Conservation (phyloP, 2,797 vertebrate species). For the Diplodus sargus region DNA sequence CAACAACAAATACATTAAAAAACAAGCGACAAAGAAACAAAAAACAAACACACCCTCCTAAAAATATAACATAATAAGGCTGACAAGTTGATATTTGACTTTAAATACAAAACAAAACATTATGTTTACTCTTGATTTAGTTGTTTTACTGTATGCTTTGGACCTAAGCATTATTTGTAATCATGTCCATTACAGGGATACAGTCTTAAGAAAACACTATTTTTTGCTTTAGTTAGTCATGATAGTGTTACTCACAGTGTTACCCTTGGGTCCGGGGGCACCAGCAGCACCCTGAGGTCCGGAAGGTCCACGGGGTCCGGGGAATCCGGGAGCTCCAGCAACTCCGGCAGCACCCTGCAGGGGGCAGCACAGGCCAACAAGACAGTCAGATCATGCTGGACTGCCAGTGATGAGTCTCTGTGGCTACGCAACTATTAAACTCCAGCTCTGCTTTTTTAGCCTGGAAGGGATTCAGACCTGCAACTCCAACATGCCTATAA, state of each 20-base stretch:
- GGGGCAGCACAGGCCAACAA: conserved; percentile 73
- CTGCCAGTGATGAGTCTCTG: not conserved
- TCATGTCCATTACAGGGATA: not conserved
- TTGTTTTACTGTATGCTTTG: not conserved
- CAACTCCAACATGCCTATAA: not conserved
- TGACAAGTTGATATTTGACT: not conserved
- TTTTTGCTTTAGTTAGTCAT: not conserved
- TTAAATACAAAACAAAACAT: not conserved
- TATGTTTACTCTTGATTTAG: not conserved
- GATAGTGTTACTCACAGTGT: conserved; percentile 88
- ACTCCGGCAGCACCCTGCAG: conserved; percentile 93
- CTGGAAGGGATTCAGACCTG: conserved; percentile 15
- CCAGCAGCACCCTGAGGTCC: conserved; percentile 92
- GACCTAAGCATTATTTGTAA: not conserved
- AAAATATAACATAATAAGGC: not conserved
- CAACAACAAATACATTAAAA: conserved; percentile 4
- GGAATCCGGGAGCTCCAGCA: conserved; percentile 97
- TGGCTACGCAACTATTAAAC: not conserved
- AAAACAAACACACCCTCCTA: not conserved
- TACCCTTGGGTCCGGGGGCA: conserved; percentile 94
- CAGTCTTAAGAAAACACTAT: not conserved
- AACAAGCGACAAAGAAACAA: not conserved
- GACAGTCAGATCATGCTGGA: conserved; percentile 34
- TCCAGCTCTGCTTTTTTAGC: not conserved
- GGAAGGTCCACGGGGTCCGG: conserved; percentile 94